These are phyloP conservation scores for Drosophila monieri DNA, from an alignment of 2,888 invertebrate genomes.

Conservation along the genomic window DNA sequence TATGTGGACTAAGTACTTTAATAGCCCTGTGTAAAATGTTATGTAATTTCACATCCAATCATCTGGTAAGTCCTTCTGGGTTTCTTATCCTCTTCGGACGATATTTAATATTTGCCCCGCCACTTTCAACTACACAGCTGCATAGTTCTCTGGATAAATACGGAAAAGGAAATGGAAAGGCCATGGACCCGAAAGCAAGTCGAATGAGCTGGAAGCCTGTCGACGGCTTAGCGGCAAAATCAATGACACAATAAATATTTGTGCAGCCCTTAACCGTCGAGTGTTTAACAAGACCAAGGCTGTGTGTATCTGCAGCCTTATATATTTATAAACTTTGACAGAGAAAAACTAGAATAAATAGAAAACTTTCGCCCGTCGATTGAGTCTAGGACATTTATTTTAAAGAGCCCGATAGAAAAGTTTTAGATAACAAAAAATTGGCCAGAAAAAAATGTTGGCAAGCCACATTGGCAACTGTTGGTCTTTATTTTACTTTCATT, in stretches of 20 bases:
- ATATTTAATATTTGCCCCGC: slow-evolving; percentile 72
- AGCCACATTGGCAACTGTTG: slow-evolving; percentile 54
- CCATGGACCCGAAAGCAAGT: slow-evolving; percentile 41
- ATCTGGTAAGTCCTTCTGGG: slow-evolving; percentile 2
- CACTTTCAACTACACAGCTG: slow-evolving; percentile 38
- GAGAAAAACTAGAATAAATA: slow-evolving; percentile 28
- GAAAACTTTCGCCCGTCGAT: slow-evolving; percentile 24
- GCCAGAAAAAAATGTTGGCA: slow-evolving; percentile 25
- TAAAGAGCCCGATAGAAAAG: slow-evolving; percentile 3
- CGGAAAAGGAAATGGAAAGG: slow-evolving; percentile 31
- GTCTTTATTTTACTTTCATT: slow-evolving; percentile 53
- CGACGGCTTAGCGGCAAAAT: slow-evolving; percentile 77
- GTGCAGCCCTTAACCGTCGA: slow-evolving; percentile 71
- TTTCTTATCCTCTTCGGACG: slow-evolving; percentile 31
- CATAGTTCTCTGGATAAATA: slow-evolving; percentile 48
- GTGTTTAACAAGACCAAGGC: slow-evolving; percentile 68
- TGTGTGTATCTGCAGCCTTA: slow-evolving; percentile 26
- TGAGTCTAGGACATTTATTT: slow-evolving; percentile 11
- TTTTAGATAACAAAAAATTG: neutral
- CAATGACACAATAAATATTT: slow-evolving; percentile 80
- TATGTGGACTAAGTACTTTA: neutral
- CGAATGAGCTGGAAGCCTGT: slow-evolving; percentile 50
- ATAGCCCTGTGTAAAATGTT: slow-evolving; percentile 60
- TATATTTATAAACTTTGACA: slow-evolving; percentile 17
- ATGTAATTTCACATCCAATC: slow-evolving; percentile 49